Base-by-base conservation (phyloP, 30 jellyfish, hydroid and myxozoan genomes). In the Turritopsis dohrnii region DNA sequence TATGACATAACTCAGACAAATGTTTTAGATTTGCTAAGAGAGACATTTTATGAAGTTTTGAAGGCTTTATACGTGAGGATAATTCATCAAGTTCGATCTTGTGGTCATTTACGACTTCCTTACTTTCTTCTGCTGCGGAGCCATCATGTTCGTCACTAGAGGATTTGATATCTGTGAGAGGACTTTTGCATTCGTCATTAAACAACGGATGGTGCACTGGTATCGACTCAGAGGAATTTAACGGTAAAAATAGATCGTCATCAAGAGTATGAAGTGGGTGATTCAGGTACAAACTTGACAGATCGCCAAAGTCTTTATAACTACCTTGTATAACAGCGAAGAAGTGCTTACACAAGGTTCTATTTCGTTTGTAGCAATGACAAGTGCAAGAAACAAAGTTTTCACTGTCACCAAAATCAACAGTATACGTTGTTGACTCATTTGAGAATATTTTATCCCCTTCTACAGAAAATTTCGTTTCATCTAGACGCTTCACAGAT, bases 281-380 rank as follows among this genome's bases (percentile, higher is more conserved):
- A 16, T 54, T n/a, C 19, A 18, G 72, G n/a, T 16, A 54, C n/a
- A 54, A n/a, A 18, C 19, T 16, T 16, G 72, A 54, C 19, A 54
- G 19, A 18, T 54, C 72, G 18, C n/a, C 72, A 54, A 54, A 54
- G n/a, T 54, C n/a, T 54, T n/a, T 18, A 18, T 16, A 16, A 16
- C 72, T n/a, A 16, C n/a, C n/a, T 54, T 18, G 19, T 54, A 54
- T 54, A n/a, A 54, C 72, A 16, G 72, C 72, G n/a, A 54, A 54
- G n/a, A 54, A 54, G n/a, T 54, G 72, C 72, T 54, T 54, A n/a
- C 72, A 54, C n/a, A 54, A 54, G n/a, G n/a, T 54, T 54, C 72
- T 18, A 54, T 54, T 54, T 54, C n/a, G 18, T 16, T 54, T 18
- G 72, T 16, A 54, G 72, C n/a, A 54, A 18, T 16, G 18, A n/a